These are phyloP conservation scores for Stegodyphus mimosarum DNA, from an alignment of 1,140 invertebrate species.

Conservation along the genomic window DNA sequence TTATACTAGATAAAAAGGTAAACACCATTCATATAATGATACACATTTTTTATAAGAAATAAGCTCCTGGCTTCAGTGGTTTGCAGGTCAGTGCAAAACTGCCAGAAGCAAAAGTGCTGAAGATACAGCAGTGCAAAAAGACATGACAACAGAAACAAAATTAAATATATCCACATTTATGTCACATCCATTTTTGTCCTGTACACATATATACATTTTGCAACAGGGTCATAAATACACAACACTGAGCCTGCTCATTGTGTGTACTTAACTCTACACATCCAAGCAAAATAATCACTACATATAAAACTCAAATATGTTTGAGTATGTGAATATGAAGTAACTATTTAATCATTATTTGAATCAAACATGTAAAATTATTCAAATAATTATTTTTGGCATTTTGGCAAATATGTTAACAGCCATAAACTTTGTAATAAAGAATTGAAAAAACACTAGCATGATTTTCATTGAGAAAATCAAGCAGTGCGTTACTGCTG, in stretches of 20 bases:
- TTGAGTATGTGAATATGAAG: neutral
- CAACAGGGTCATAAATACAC: conserved; percentile 28
- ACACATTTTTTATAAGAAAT: conserved; percentile 50
- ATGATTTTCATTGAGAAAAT: no score
- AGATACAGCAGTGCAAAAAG: conserved; percentile 28
- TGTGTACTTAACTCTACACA: conserved; percentile 26
- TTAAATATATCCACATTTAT: conserved; percentile 45
- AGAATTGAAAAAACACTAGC: no score
- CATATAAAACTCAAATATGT: neutral
- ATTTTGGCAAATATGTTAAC: no score
- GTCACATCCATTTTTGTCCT: conserved; percentile 31
- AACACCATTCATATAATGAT: conserved; percentile 54
- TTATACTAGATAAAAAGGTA: conserved; percentile 57
- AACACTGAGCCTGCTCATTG: conserved; percentile 56
- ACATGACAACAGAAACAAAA: conserved; percentile 29
- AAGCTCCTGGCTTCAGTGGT: conserved; percentile 31
- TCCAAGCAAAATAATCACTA: neutral
- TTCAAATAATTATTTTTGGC: no score
- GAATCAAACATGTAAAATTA: no score
- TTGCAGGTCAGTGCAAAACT: conserved; percentile 7
- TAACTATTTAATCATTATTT: neutral
- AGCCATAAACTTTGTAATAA: no score
- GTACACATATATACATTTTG: conserved; percentile 20
- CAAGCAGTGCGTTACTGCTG: no score
- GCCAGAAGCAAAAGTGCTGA: conserved; percentile 39